Evolutionary conservation across 2,888 invertebrate genomes (phyloP).

Genomic region (Pediacus dermestoides): DNA sequence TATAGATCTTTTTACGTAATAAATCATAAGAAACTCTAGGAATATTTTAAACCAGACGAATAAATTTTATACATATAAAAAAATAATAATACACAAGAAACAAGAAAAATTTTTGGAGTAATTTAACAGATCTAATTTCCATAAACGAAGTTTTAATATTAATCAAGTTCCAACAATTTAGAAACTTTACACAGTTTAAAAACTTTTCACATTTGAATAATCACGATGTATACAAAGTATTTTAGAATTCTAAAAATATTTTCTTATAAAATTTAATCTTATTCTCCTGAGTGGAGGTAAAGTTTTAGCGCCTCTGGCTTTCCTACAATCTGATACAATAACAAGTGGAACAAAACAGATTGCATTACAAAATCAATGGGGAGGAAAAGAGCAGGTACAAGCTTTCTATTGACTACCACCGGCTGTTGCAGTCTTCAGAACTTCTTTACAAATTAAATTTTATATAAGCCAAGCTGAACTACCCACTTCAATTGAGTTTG

Average conservation of each 20-base stretch:
- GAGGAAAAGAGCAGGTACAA: slow-evolving; percentile 13
- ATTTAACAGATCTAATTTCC: slow-evolving; percentile 22
- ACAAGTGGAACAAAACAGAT: slow-evolving; percentile 26
- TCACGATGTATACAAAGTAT: slow-evolving; percentile 30
- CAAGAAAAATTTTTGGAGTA: too few relatives aligned
- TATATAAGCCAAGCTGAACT: neutral
- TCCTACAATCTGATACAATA: slow-evolving; percentile 24
- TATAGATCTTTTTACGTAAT: too few relatives aligned
- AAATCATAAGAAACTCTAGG: too few relatives aligned
- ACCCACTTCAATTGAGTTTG: slow-evolving; percentile 1
- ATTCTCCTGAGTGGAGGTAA: slow-evolving; percentile 24
- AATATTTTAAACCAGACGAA: too few relatives aligned
- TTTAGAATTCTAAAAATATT: slow-evolving; percentile 28
- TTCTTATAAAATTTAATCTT: slow-evolving; percentile 29
- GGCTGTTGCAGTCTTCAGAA: slow-evolving; percentile 6
- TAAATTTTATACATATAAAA: too few relatives aligned
- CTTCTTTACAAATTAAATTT: slow-evolving; percentile 8
- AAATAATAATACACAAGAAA: too few relatives aligned
- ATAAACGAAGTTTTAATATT: slow-evolving; percentile 33
- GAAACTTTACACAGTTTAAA: slow-evolving; percentile 28
- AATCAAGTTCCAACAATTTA: slow-evolving; percentile 32
- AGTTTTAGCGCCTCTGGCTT: slow-evolving; percentile 24
- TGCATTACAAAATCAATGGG: slow-evolving; percentile 20
- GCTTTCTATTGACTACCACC: slow-evolving; percentile 2
- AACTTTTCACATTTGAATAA: slow-evolving; percentile 34